Conservation (phyloP, 2,797 vertebrate species). For the Thunnus albacares region DNA sequence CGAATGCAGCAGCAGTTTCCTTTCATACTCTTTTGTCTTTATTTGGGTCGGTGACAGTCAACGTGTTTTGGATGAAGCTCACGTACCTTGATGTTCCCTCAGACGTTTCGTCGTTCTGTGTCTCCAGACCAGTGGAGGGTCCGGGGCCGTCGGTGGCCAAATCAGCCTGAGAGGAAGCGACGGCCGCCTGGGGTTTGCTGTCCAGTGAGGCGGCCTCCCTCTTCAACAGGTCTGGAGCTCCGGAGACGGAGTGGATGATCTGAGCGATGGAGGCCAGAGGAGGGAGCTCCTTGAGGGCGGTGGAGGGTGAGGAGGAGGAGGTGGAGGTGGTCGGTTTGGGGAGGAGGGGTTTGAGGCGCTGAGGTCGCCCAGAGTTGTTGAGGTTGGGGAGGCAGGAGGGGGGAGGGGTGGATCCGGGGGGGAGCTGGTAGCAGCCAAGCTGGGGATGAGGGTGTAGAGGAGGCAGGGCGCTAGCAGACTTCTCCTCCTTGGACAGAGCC, state of each 20-base stretch:
- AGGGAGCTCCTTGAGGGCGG: slow-evolving; percentile 88
- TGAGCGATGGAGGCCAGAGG: slow-evolving; percentile 97
- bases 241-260: slow-evolving; percentile 97
- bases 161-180: slow-evolving; percentile 1
- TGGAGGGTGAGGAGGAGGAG: slow-evolving; percentile 28
- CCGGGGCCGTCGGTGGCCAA: neutral
- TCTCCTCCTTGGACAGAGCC: slow-evolving; percentile 72
- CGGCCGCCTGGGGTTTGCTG: neutral
- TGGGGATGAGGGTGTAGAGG: slow-evolving; percentile 64
- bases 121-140: neutral
- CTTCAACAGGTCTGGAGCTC: slow-evolving; percentile 91
- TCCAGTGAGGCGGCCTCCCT: slow-evolving; percentile 67
- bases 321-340: slow-evolving; percentile 83
- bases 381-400: slow-evolving; percentile 34
- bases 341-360: slow-evolving; percentile 92
- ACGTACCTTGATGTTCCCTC: slow-evolving; percentile 65
- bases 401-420: slow-evolving; percentile 64
- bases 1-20: too few species aligned
- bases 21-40: too few species aligned
- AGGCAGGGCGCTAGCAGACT: slow-evolving; percentile 17
- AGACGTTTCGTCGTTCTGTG: neutral
- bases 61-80: too few species aligned
- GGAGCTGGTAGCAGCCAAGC: slow-evolving; percentile 80
- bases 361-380: slow-evolving; percentile 73
- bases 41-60: too few species aligned